Conservation (phyloP, 92 coral and sea anemone species). For the Parazoanthus swiftii region DNA sequence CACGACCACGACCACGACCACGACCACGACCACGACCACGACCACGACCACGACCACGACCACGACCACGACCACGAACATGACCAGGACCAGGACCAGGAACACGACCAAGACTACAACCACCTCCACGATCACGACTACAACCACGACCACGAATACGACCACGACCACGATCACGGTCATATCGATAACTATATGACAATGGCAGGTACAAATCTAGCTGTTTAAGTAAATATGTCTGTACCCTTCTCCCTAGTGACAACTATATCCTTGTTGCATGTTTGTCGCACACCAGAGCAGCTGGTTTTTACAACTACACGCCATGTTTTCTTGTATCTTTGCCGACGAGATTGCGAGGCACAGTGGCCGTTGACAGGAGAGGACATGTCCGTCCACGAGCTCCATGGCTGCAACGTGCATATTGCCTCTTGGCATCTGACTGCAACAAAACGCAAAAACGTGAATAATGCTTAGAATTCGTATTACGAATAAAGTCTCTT, state of each 20-base stretch:
- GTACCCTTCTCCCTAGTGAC: constrained; percentile 62
- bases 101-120: too few relatives aligned
- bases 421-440: constrained; percentile 64
- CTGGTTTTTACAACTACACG: constrained; percentile 37
- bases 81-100: too few relatives aligned
- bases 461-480: too few relatives aligned
- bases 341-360: constrained; percentile 62
- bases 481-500: too few relatives aligned
- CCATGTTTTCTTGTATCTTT: constrained; percentile 57
- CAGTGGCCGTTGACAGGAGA: constrained; percentile 57
- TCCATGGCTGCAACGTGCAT: constrained; percentile 61
- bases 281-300: constrained; percentile 58
- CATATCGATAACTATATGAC: neutral
- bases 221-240: neutral
- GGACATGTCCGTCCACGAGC: constrained; percentile 55
- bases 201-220: neutral
- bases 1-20: too few relatives aligned
- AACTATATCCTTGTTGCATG: constrained; percentile 59
- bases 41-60: too few relatives aligned
- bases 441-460: neutral
- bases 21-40: too few relatives aligned
- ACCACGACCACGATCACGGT: neutral
- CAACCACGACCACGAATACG: neutral
- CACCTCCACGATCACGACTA: too few relatives aligned
- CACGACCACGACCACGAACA: too few relatives aligned